Evolutionary conservation across 2,113 vertebrate species (phyloP), one percentile per base, ranked within the genome.

Genomic region (Psammodynastes pulverulentus): DNA sequence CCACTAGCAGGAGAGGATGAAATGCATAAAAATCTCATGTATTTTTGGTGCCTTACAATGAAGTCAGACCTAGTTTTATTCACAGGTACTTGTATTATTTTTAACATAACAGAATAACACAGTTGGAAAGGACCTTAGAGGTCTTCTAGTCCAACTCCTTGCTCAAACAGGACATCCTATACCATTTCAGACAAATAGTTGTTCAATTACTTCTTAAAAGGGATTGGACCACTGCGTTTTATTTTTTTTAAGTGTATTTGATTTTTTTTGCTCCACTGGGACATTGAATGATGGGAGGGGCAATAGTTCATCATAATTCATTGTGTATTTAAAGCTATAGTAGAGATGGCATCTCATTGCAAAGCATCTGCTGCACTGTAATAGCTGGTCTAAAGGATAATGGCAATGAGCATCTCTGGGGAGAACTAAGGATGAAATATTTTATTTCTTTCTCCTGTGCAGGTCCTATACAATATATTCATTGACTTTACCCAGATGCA

Each of bases 381-480:
- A 79, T 43, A 79, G 17, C 17, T 43, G 72, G 17, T 49, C 26
- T 9, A 84, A 39, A 26, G 34, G 34, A 62, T 10, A 45, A 9
- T 90, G 12, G 39, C 23, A 72, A 54, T 23, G 9, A 17, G 5
- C 45, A 87, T 21, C 46, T 52, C 12, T 29, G 24, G 7, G 17
- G 72, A 9, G 23, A 72, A 72, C n/a, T 67, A 46, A 23, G 9
- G 53, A 92, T 49, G 58, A 85, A 21, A 56, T 23, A 4, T 92
- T 12, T 79, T 52, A 9, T 88, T 86, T 91, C 1, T 34, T 79
- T 54, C 91, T 86, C 79, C 48, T 29, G 0, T 1, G 1, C 39
- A 99, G 99, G 99, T 98, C 86, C 96, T 99, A 94, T 99, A 99
- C 91, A 99, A 98, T 94, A 98, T 99, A 94, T 98, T 99, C 96